Conservation (phyloP, 2,113 vertebrate genomes). For the Xenus cinereus region DNA sequence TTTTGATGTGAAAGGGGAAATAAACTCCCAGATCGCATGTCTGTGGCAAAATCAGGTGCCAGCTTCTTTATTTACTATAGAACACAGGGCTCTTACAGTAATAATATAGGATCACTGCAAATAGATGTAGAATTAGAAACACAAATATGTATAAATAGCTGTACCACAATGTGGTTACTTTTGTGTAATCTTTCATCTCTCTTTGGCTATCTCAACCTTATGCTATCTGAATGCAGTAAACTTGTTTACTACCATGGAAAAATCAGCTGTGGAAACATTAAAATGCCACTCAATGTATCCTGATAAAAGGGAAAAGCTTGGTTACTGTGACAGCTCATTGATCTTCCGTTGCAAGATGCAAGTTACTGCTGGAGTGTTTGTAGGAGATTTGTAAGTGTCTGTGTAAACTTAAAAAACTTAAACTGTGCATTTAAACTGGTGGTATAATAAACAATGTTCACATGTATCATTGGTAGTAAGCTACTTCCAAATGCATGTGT, state of each 20-base stretch:
- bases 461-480: neutral
- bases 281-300: fast-evolving
- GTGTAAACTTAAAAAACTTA: too few relatives aligned
- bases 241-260: neutral
- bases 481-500: neutral
- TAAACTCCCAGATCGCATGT: neutral
- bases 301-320: neutral
- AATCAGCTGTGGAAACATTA: neutral
- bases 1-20: neutral
- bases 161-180: neutral
- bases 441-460: neutral
- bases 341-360: neutral
- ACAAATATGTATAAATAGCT: neutral
- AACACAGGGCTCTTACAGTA: neutral
- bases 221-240: neutral
- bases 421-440: neutral
- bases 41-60: neutral
- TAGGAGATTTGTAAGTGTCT: neutral
- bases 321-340: neutral
- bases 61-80: neutral
- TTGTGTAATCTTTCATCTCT: neutral
- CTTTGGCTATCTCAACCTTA: neutral
- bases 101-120: neutral
- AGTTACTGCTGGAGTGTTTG: neutral
- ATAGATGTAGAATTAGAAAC: neutral